Conservation (phyloP, 2,888 invertebrate species). For the Auanema sp. region DNA sequence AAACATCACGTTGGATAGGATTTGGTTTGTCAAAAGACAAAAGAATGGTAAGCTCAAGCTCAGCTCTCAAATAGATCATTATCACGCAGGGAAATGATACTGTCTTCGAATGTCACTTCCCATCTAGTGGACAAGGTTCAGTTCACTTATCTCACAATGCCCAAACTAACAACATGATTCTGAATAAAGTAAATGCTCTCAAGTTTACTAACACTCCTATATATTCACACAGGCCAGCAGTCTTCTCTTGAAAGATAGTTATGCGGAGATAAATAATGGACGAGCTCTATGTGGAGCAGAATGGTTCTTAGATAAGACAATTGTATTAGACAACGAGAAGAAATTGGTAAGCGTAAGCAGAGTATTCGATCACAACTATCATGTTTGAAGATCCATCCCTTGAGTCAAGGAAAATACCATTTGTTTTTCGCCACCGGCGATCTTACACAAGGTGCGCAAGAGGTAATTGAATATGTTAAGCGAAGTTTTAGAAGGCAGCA, state of each 20-base stretch:
- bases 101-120: constrained; percentile 64
- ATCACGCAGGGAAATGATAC: constrained; percentile 66
- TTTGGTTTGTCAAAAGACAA: constrained; percentile 45
- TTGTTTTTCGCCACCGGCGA: constrained; percentile 36
- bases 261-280: constrained; percentile 30
- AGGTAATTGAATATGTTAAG: neutral
- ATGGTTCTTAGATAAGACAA: constrained; percentile 37
- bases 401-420: constrained; percentile 31
- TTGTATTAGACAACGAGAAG: constrained; percentile 27
- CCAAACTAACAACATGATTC: constrained; percentile 29
- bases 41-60: constrained; percentile 27
- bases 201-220: neutral
- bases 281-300: constrained; percentile 37
- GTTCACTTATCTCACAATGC: constrained; percentile 38
- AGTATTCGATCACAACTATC: neutral
- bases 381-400: constrained; percentile 26
- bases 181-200: constrained; percentile 21
- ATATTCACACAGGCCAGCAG: constrained; percentile 23
- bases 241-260: constrained; percentile 36
- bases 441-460: constrained; percentile 19
- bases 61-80: neutral
- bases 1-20: constrained; percentile 32
- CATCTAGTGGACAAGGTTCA: constrained; percentile 21
- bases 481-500: constrained; percentile 20
- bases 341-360: constrained; percentile 23